Conservation (phyloP, 2,113 vertebrate species). For the Ophiodon elongatus region DNA sequence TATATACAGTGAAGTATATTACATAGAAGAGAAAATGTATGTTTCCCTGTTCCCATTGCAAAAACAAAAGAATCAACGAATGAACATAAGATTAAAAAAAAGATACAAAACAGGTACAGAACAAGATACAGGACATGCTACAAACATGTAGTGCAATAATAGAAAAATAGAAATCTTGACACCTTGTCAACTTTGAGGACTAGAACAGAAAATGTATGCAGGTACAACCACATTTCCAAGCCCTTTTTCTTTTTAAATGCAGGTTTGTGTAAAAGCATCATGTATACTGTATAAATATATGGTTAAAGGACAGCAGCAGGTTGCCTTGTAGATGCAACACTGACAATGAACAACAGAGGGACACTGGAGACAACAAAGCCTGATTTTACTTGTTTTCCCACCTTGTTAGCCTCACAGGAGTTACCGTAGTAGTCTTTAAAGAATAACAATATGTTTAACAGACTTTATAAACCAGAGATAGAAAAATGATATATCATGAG, state of each 20-base stretch:
- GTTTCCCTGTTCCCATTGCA: not conserved
- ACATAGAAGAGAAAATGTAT: not conserved
- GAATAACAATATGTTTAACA: not conserved
- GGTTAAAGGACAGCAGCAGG: not conserved
- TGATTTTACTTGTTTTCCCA: no score
- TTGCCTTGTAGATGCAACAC: not conserved
- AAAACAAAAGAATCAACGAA: not conserved
- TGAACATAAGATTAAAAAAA: not conserved
- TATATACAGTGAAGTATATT: not conserved
- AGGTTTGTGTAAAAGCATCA: not conserved
- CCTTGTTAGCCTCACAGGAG: not conserved
- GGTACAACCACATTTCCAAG: not conserved
- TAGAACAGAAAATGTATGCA: not conserved
- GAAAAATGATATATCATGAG: not conserved
- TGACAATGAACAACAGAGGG: not conserved
- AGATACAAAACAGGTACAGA: no score
- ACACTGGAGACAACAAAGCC: not conserved
- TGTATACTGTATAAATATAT: not conserved
- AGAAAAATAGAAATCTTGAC: no score
- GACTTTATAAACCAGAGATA: not conserved
- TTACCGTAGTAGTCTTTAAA: not conserved
- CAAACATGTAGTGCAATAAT: not conserved
- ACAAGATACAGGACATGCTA: not conserved
- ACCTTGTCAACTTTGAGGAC: not conserved
- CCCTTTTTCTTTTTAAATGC: not conserved